Evolutionary conservation across 2,888 invertebrate genomes (phyloP).

Genomic region (Athrips mouffetella): DNA sequence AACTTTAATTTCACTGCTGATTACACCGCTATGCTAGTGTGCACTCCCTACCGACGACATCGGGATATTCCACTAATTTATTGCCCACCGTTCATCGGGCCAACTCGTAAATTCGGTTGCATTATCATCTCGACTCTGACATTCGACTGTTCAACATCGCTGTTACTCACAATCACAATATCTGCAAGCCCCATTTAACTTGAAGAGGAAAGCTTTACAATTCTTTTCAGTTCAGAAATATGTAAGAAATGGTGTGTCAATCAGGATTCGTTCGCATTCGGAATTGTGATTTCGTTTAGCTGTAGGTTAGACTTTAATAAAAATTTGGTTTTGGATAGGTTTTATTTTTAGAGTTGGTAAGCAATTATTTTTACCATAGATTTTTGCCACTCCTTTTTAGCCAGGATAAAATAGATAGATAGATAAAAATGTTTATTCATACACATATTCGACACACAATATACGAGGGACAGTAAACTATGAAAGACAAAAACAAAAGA

Average conservation of each 20-base stretch:
- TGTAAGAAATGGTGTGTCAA: slow-evolving; percentile 4
- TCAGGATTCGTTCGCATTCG: background rate
- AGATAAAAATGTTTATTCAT: too few relatives aligned
- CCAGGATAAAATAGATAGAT: too few relatives aligned
- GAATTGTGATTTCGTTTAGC: background rate
- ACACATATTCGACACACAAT: too few relatives aligned
- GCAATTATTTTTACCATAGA: too few relatives aligned
- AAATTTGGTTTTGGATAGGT: background rate
- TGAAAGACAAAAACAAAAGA: too few relatives aligned
- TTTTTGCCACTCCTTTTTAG: too few relatives aligned
- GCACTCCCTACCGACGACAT: slow-evolving; percentile 26
- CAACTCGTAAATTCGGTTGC: slow-evolving; percentile 39
- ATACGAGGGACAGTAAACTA: too few relatives aligned
- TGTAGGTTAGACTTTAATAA: background rate
- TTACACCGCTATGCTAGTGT: background rate
- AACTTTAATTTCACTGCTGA: slow-evolving; percentile 2
- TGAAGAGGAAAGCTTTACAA: background rate
- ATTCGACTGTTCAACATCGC: slow-evolving; percentile 1
- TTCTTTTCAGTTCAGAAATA: background rate
- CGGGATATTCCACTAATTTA: slow-evolving; percentile 57
- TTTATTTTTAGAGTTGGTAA: too few relatives aligned
- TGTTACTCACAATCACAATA: background rate
- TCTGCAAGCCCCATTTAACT: background rate
- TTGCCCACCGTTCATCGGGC: slow-evolving; percentile 41
- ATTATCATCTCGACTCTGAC: slow-evolving; percentile 8